Base-by-base conservation (phyloP, 2,888 invertebrate genomes). In the Patella pellucida region DNA sequence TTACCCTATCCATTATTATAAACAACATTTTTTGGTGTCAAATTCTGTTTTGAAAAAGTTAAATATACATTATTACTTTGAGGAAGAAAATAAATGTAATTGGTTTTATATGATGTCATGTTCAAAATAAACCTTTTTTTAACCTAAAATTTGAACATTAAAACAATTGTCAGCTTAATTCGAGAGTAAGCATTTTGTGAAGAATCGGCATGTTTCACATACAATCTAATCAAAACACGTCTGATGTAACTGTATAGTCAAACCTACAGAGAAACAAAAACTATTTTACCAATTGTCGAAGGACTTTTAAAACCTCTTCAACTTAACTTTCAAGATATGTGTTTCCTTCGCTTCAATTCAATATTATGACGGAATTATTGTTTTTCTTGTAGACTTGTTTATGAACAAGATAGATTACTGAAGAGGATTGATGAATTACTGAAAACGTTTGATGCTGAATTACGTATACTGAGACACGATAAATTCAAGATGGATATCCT, bases 321-420 rank as follows among this genome's bases (percentile, higher is more conserved):
- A 70, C 14, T 12, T 0, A 12, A 50, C n/a, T 23, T 50, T 3
- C 11, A 41, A 41, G 41, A 41, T 9, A 1, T 31, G 23, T 72
- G 12, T 54, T 68, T 31, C 51, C 70, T 31, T 56, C 41, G 0
- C 41, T 41, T 41, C 41, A 41, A 41, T 41, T 41, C 41, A 4
- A 41, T 41, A 41, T 41, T 1, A 41, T 41, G 9, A 41, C 41
- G 15, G 14, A 12, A 11, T 31, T 4, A 69, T 51, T 74, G 23
- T 16, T 76, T 69, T 19, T 67, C 50, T 79, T 79, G 19, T 80
- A 90, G 89, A 73, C 74, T 87, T 74, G 74, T 87, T 11, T 90
- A 90, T 76, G 86, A 90, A 83, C 96, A 96, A 92, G 93, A 94
- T 67, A 91, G 92, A 80, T 92, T 95, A 41, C 88, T 95, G 12